Percentiles rank a stretch among this genome's conserved stretches.
These are phyloP conservation scores for Heliconius melpomene DNA, from an alignment of 1,140 invertebrate genomes.

Conservation along the genomic window DNA sequence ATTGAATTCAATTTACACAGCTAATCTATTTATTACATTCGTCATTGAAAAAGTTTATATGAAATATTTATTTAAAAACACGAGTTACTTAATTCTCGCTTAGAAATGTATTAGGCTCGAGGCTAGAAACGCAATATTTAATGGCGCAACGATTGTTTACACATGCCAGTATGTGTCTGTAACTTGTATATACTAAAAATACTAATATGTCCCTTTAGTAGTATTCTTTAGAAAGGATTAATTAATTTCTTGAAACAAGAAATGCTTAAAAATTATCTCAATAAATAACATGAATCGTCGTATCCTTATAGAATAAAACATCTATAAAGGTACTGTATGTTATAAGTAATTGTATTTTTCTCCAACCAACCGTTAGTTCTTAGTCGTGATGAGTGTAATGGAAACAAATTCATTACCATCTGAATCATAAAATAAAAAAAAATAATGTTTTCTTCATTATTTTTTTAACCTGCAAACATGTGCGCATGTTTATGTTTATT, in stretches of 20 bases:
- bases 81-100: conserved; percentile 5
- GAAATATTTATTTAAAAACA: background rate
- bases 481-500: no score
- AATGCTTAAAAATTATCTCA: background rate
- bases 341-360: no score
- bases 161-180: background rate
- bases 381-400: no score
- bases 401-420: no score
- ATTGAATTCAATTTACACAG: background rate
- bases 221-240: background rate
- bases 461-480: no score
- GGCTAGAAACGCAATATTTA: conserved; percentile 11
- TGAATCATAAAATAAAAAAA: no score
- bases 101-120: conserved; percentile 8
- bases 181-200: background rate
- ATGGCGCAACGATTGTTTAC: conserved; percentile 9
- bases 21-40: background rate
- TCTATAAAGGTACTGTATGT: no score
- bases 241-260: background rate
- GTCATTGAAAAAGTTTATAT: conserved; percentile 4
- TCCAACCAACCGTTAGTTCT: no score
- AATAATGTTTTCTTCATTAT: no score
- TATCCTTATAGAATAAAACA: no score
- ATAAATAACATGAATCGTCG: background rate
- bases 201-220: background rate